Base-by-base conservation (phyloP, 2,113 vertebrate species). In the Theristicus caerulescens region DNA sequence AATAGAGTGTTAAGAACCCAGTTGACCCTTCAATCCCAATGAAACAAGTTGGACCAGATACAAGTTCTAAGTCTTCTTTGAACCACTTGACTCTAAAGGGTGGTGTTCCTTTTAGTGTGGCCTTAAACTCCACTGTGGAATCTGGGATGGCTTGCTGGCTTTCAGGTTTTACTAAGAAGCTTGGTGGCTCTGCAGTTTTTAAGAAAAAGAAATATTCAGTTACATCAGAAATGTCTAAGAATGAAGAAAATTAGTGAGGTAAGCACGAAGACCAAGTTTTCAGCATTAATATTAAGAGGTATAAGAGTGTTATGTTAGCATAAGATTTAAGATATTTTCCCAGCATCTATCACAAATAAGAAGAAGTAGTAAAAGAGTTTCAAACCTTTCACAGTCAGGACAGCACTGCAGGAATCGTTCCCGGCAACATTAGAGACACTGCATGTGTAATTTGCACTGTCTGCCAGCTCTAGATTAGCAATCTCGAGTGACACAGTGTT, bases 61-160 rank as follows among this genome's bases (percentile, higher is more conserved):
- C 97, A 97, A 99, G 98, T 97, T 99, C 99, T 31, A 98, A 97
- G 73, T 99, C 99, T 32, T 99, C 99, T 98, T 99, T 99, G 96
- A 99, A 99, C 99, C 99, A 99, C 96, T 99, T 99, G 92, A 99
- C 97, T 40, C 97, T 98, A 97, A 99, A 99, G 2, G 99, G 99
- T 24, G 99, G 98, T 11, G 99, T 99, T 98, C 99, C 99, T 96
- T 98, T 99, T 59, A 99, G 98, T 15, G 98, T 98, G 87, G 98
- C 97, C 96, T 99, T 99, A 97, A 99, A 99, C 88, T 99, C 99
- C 72, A 99, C 99, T 10, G 98, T 98, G 64, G 98, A 98, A 88
- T 99, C 99, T 78, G 99, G 99, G 49, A 99, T 91, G 58, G 98
- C 98, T 84, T 98, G 98, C 88, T 99, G 99, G 20, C 98, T 98